Evolutionary conservation across 2,113 vertebrate genomes (phyloP).

Genomic region (Axis porcinus): DNA sequence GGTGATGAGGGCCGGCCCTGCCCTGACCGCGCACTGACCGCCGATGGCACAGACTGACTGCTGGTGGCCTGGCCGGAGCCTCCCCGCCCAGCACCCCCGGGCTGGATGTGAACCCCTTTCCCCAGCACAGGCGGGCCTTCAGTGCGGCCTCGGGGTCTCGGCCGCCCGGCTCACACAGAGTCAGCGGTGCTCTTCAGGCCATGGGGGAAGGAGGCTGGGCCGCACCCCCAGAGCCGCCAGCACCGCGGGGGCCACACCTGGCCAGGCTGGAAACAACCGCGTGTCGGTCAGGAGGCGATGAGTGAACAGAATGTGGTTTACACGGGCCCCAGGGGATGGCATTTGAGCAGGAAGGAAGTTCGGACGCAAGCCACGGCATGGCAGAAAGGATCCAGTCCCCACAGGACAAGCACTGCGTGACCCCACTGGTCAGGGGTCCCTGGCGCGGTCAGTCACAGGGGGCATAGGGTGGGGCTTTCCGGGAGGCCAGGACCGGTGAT

Average conservation of each 20-base stretch:
- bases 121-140: background rate
- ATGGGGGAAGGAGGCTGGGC: background rate
- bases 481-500: accelerated
- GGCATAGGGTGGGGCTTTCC: accelerated
- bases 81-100: accelerated
- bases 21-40: accelerated
- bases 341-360: accelerated
- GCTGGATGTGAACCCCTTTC: background rate
- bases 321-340: accelerated
- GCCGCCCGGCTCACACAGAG: accelerated
- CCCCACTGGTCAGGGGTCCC: background rate
- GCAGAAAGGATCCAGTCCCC: accelerated
- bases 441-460: accelerated
- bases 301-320: accelerated
- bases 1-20: accelerated
- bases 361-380: accelerated
- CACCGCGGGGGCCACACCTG: accelerated
- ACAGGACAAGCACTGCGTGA: background rate
- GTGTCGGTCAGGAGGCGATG: accelerated
- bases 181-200: background rate
- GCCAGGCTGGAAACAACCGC: background rate
- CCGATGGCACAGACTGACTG: accelerated
- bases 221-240: accelerated
- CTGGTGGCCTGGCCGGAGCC: background rate
- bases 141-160: accelerated